Evolutionary conservation across 2,113 vertebrate genomes (phyloP).

Genomic region (Tapirus terrestris): DNA sequence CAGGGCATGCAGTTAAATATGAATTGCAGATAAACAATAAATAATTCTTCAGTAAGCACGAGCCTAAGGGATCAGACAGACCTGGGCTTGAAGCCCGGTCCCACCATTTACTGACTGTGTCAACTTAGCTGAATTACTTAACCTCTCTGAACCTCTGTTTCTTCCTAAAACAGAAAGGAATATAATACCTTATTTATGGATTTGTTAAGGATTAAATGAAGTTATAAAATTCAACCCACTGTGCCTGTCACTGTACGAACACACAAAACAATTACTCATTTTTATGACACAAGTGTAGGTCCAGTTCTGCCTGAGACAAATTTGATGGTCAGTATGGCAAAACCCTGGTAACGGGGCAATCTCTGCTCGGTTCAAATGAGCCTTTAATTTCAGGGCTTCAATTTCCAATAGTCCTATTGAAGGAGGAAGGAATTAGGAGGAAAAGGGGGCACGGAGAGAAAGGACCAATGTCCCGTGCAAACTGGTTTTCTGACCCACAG

Average conservation of each 20-base stretch:
- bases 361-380: background rate
- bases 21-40: background rate
- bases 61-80: background rate
- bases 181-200: background rate
- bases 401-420: background rate
- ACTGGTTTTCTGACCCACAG: background rate
- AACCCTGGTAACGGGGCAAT: background rate
- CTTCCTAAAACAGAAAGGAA: slow-evolving; percentile 2
- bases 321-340: background rate
- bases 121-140: background rate
- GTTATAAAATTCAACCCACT: background rate
- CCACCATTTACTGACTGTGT: background rate
- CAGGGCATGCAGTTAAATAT: background rate
- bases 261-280: background rate
- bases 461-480: background rate
- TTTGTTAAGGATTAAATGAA: background rate
- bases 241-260: background rate
- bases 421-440: background rate
- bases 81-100: background rate
- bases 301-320: background rate
- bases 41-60: background rate
- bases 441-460: background rate
- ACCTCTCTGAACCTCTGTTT: background rate
- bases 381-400: background rate
- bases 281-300: background rate